phyloP scores from a whole-genome alignment of 1,140 invertebrate species.

The Panagrolaimus sp. region DNA sequence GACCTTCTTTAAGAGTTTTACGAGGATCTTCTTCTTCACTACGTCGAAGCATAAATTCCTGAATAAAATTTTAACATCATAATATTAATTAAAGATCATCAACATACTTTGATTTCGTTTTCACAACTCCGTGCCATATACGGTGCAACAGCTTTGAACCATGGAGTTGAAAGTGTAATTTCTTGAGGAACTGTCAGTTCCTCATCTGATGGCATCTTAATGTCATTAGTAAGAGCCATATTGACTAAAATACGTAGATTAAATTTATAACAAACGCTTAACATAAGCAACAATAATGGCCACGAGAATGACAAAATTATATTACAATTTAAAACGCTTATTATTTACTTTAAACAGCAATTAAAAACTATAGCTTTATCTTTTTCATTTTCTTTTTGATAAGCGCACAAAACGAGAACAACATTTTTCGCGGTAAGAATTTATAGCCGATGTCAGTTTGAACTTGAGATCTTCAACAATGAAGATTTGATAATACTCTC shows the following conservation, averaged over 20 bases:
- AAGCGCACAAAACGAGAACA: background rate
- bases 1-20: constrained; percentile 80
- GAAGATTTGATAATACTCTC: too few species aligned
- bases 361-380: too few species aligned
- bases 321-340: too few species aligned
- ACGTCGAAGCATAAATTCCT: constrained; percentile 91
- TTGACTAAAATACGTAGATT: background rate
- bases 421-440: background rate
- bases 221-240: constrained; percentile 69
- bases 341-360: too few species aligned
- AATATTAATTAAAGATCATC: constrained; percentile 20
- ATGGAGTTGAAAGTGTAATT: constrained; percentile 73
- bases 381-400: too few species aligned
- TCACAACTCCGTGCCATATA: constrained; percentile 88
- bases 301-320: background rate
- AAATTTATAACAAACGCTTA: background rate
- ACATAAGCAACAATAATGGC: background rate
- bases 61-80: constrained; percentile 33
- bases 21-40: constrained; percentile 76
- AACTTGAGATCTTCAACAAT: too few species aligned
- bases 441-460: too few species aligned
- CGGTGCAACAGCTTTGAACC: constrained; percentile 73
- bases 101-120: constrained; percentile 78
- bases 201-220: constrained; percentile 71
- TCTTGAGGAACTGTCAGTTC: constrained; percentile 76